Base-by-base conservation (phyloP, 2,113 vertebrate species). In the Aptenodytes forsteri region DNA sequence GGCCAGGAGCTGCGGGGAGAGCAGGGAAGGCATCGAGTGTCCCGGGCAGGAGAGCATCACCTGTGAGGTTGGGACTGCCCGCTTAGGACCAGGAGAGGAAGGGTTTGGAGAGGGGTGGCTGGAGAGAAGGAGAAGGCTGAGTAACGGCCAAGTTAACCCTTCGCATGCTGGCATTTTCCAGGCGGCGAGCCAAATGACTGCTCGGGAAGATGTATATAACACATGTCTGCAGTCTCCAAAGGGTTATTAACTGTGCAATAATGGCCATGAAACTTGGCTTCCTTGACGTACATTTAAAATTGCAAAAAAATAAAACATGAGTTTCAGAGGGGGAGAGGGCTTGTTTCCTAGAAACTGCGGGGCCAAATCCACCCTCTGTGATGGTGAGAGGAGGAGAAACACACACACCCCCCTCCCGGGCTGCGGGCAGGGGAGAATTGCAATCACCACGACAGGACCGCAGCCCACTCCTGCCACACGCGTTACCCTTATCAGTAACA, bases 61-160 rank as follows among this genome's bases (percentile, higher is more conserved):
- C 90, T 6, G 0, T 44, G 52, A 38, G 50, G n/a, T 52, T 2
- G 1, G 46, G 15, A 40, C n/a, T 72, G 58, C 32, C 59, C 1
- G 4, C 56, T 76, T 25, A 40, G 77, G 52, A 67, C 17, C 67
- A 72, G 81, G 89, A 59, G 65, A 71, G 56, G 82, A 76, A 83
- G 17, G 83, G 67, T 92, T 91, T 87, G 71, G 52, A 83, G 82
- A 61, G 30, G 49, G 69, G 67, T 72, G 87, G 85, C 73, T 96
- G 84, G 54, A 83, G 73, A 73, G 71, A 54, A 69, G 38, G 91
- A 92, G 82, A 89, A 86, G 81, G 91, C 86, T 94, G 97, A 96
- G 83, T 23, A 61, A 85, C 29, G 42, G 96, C 95, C 96, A 97
- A 96, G 75, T 98, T 98, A 98, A 97, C 97, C 86, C 96, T 92